Evolutionary conservation across 92 coral and sea anemone species (phyloP).

Genomic region (Porites divaricata): DNA sequence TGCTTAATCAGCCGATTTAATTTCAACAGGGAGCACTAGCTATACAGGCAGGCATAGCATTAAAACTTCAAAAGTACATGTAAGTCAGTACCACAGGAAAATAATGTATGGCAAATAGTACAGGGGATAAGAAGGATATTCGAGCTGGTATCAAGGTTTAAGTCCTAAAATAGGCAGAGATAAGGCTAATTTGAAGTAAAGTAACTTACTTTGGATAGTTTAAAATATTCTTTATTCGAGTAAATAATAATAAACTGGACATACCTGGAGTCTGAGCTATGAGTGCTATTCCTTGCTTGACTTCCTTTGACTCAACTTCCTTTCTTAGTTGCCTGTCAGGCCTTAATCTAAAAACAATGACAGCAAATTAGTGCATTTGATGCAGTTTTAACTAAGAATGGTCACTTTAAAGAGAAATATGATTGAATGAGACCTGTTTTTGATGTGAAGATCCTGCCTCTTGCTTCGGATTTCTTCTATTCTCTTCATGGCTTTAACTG

Average conservation of each 20-base stretch:
- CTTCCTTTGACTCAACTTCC: slow-evolving; percentile 87
- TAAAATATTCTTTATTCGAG: too few species aligned
- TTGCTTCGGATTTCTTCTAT: slow-evolving; percentile 92
- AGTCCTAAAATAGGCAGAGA: too few species aligned
- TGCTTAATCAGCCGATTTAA: too few species aligned
- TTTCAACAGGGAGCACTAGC: too few species aligned
- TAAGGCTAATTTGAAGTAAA: too few species aligned
- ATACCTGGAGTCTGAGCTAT: slow-evolving; percentile 91
- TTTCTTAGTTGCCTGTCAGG: slow-evolving; percentile 89
- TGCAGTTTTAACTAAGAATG: neutral
- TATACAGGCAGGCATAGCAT: too few species aligned
- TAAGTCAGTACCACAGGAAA: too few species aligned
- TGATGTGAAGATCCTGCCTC: slow-evolving; percentile 91
- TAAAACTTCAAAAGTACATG: too few species aligned
- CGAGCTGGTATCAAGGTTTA: too few species aligned
- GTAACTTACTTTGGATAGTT: too few species aligned
- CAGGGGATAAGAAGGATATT: too few species aligned
- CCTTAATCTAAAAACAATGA: slow-evolving; percentile 68
- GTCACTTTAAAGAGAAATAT: neutral
- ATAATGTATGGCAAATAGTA: too few species aligned
- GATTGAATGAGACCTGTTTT: slow-evolving; percentile 74
- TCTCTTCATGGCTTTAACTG: slow-evolving; percentile 96
- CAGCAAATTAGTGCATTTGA: neutral
- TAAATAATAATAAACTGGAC: neutral
- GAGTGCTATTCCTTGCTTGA: slow-evolving; percentile 88